Evolutionary conservation across 2,888 invertebrate species (phyloP), one percentile per base, ranked within the genome.

Genomic region (Noctua pronuba): DNA sequence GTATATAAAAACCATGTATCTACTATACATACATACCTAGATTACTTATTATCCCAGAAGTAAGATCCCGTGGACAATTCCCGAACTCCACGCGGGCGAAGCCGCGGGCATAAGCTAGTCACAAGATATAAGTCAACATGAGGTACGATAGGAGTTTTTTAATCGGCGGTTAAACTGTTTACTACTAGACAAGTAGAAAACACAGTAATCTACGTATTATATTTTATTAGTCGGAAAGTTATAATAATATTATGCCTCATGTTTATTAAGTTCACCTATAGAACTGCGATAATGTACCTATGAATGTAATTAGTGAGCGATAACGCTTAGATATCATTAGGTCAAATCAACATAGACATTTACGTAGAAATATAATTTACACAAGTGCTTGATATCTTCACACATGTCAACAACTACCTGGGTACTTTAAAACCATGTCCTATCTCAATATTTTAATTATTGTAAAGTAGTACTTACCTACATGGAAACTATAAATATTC

Each of bases 261-360:
- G 38, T 78, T 68, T 68, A 78, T 77, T 77, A 41, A 78, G 58
- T 67, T 67, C 11, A 67, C n/a, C 5, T 67, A 58, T 24, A 76
- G 35, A 46, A 28, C 28, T 77, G 18, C 24, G 38, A 18, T 60
- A 31, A 28, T 44, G 41, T 68, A 52, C 52, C 31, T 49, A 68
- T 31, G n/a, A 58, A 49, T 41, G n/a, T 68, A 78, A 78, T 78
- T 77, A 46, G 28, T 58, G 38, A 67, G 58, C 38, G 49, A 70
- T 62, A 52, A 41, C 49, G 60, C 64, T 44, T 41, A 62, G 69
- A 77, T 79, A 79, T 44, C 49, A 44, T 31, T 69, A 44, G 60
- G 60, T 79, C 44, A 62, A 38, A 52, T 28, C 60, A 79, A 79
- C n/a, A 69, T 52, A 13, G 21, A 62, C 31, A 69, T 41, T 44